phyloP scores from a whole-genome alignment of 2,113 vertebrate species.

The Channa maculata region DNA sequence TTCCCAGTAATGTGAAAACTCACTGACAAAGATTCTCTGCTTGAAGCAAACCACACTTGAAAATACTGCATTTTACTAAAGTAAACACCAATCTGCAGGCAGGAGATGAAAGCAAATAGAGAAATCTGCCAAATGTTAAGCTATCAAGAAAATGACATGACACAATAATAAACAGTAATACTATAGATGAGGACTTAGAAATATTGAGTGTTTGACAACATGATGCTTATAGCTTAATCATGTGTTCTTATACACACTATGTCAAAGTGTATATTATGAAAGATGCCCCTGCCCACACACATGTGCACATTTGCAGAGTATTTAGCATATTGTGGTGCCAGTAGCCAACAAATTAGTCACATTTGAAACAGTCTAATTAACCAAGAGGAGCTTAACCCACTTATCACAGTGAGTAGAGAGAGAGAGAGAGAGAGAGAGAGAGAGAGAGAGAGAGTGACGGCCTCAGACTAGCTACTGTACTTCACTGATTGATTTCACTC shows the following conservation, averaged over 20 bases:
- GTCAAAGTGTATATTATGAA: constrained; percentile 26
- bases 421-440: constrained; percentile 60
- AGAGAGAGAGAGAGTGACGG: constrained; percentile 2
- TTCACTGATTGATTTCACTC: constrained; percentile 55
- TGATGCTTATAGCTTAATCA: constrained; percentile 8
- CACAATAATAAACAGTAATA: constrained; percentile 11
- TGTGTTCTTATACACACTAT: constrained; percentile 22
- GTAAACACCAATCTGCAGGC: too few relatives aligned
- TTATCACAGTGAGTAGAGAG: constrained; percentile 82
- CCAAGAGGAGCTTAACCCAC: constrained; percentile 82
- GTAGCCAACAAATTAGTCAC: constrained; percentile 84
- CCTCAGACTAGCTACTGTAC: constrained; percentile 23
- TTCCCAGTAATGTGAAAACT: too few relatives aligned
- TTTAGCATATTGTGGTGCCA: constrained; percentile 81
- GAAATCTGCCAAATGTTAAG: background rate
- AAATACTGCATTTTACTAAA: too few relatives aligned
- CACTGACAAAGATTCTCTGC: too few relatives aligned
- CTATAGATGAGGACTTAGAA: constrained; percentile 13
- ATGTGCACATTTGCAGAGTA: constrained; percentile 25
- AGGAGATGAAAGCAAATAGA: too few relatives aligned
- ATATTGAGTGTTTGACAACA: constrained; percentile 5
- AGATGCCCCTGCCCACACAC: background rate
- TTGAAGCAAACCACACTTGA: too few relatives aligned
- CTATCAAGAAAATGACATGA: background rate
- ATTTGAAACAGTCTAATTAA: constrained; percentile 87